These are phyloP conservation scores for Sisor rabdophorus DNA, from an alignment of 2,113 vertebrate genomes.

Conservation along the genomic window DNA sequence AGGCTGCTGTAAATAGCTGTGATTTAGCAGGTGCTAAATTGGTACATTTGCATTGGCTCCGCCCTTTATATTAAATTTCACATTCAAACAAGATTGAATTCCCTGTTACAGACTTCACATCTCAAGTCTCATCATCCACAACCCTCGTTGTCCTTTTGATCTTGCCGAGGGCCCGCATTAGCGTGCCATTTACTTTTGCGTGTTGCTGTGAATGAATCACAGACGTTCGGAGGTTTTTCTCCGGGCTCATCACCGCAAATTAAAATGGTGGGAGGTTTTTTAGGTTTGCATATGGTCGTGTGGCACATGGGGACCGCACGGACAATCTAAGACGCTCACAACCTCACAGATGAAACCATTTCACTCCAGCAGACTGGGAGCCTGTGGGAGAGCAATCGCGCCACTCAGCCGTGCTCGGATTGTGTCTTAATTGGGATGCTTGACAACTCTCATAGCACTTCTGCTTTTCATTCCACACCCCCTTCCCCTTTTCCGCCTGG, in stretches of 20 bases:
- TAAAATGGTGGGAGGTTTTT: slow-evolving; percentile 24
- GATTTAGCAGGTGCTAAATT: neutral
- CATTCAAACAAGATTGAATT: slow-evolving; percentile 1
- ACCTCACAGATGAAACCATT: slow-evolving; percentile 32
- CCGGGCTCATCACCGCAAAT: slow-evolving; percentile 11
- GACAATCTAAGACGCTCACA: slow-evolving; percentile 33
- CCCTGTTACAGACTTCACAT: neutral
- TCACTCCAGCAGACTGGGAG: slow-evolving; percentile 21
- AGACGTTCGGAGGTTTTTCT: neutral
- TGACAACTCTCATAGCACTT: slow-evolving; percentile 13
- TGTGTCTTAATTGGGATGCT: slow-evolving; percentile 38
- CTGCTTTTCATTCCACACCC: slow-evolving; percentile 24
- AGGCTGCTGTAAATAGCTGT: neutral
- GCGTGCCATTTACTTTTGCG: neutral
- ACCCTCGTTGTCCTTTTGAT: neutral
- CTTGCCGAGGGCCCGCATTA: neutral
- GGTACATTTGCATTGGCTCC: neutral
- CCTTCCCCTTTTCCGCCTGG: neutral
- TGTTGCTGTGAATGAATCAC: slow-evolving; percentile 16
- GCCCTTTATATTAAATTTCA: neutral
- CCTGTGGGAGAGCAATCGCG: slow-evolving; percentile 31
- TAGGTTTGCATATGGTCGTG: slow-evolving; percentile 17
- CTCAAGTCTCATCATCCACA: neutral
- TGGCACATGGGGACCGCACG: slow-evolving; percentile 15
- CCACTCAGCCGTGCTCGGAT: slow-evolving; percentile 38